These are phyloP conservation scores for Pachypsylla venusta DNA, from an alignment of 1,140 invertebrate genomes.

Conservation along the genomic window DNA sequence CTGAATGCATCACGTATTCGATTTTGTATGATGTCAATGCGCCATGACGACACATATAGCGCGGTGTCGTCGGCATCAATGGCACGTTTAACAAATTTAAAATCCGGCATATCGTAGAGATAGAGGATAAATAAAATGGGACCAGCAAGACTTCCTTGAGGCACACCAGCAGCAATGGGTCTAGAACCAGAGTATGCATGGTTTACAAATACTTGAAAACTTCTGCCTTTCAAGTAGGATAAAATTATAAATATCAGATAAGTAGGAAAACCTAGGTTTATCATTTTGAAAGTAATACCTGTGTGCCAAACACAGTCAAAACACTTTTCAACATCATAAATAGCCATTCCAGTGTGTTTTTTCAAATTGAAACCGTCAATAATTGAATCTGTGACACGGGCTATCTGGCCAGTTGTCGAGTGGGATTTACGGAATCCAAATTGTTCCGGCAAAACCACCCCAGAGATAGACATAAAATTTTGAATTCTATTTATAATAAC, in stretches of 20 bases:
- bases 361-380: constrained; percentile 7
- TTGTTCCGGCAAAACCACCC: constrained; percentile 7
- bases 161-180: neutral
- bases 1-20: neutral
- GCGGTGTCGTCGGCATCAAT: neutral
- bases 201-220: neutral
- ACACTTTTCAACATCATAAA: neutral
- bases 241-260: neutral
- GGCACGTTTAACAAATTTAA: neutral
- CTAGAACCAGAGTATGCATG: neutral
- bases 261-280: neutral
- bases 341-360: neutral
- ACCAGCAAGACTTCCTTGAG: neutral
- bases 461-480: neutral
- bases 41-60: neutral
- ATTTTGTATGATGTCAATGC: neutral
- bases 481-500: neutral
- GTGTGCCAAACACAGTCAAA: constrained; percentile 12
- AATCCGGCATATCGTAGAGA: neutral
- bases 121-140: neutral
- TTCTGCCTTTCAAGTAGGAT: neutral
- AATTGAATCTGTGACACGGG: neutral
- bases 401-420: constrained; percentile 9
- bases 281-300: constrained; percentile 8
- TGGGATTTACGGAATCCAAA: constrained; percentile 13